Evolutionary conservation across 2,797 vertebrate species (phyloP), one percentile per base, ranked within the genome.

Genomic region (Esox masquinongy): DNA sequence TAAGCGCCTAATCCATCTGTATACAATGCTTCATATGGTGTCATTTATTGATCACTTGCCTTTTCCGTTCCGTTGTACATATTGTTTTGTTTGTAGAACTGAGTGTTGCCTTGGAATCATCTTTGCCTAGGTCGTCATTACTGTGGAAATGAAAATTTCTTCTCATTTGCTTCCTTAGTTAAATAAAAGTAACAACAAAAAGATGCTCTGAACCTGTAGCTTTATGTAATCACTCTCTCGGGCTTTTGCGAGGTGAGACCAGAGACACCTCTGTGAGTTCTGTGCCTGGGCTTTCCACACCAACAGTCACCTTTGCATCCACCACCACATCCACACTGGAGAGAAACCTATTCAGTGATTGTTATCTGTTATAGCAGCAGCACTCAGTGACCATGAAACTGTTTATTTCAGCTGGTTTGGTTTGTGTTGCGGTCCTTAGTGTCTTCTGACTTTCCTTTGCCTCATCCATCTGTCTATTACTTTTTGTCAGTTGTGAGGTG

Each of bases 311-410:
- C 74, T 96, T 15, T 91, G 94, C 85, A 95, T 96, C 86, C 95
- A 96, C 77, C 82, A 93, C 0, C 92, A 94, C 15, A 96, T 95
- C 84, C 95, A 96, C 82, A 95, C 95, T 0, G 93, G 95, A 70
- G 94, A 96, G 85, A 96, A 96, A 29, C 95, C 95, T 0, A 88
- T 96, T 50, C 95, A 96, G 95, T 96, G 71, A 92, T 94, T 87
- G 11, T 14, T 29, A 49, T 1, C 11, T 3, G 5, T 14, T 67
- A 26, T 49, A 8, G 36, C 36, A 39, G 17, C n/a, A 16, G 17
- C 47, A 39, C 2, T 39, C 36, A 39, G 5, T 39, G 36, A 6
- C 36, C 2, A 8, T 39, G 4, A 39, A 39, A 6, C 36, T 39
- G 36, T 39, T 39, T 39, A 39, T 39, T 8, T 39, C 1, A 8